Percentiles rank a stretch among this genome's conserved stretches.
phyloP scores from a whole-genome alignment of 1,140 invertebrate species.

The Drosophila serrata region DNA sequence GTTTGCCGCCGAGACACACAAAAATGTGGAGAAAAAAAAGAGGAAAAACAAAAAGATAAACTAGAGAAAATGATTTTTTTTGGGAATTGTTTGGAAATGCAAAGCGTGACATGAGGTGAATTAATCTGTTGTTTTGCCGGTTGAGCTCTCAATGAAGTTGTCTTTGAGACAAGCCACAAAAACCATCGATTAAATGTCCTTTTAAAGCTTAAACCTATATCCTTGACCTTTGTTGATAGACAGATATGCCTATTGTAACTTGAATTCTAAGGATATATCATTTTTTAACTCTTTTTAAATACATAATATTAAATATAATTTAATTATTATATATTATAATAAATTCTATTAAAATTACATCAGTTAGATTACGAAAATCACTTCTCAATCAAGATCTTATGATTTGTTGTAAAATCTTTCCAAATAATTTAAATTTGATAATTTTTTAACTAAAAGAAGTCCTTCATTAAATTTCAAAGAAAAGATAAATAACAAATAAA shows the following conservation, averaged over 20 bases:
- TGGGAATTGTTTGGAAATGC: neutral
- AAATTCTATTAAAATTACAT: too few species aligned
- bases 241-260: neutral
- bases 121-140: conserved; percentile 11
- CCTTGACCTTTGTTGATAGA: neutral
- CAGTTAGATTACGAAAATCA: too few species aligned
- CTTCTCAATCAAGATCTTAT: too few species aligned
- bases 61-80: conserved; percentile 1
- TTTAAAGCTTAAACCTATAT: neutral
- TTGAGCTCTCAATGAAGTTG: conserved; percentile 23
- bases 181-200: neutral
- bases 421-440: too few species aligned
- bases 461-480: too few species aligned
- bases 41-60: neutral
- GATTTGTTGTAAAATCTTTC: too few species aligned
- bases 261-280: too few species aligned
- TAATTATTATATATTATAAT: too few species aligned
- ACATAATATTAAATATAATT: too few species aligned
- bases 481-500: too few species aligned
- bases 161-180: conserved; percentile 10
- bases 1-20: conserved; percentile 18
- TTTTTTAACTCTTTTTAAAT: too few species aligned
- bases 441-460: too few species aligned
- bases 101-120: neutral
- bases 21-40: conserved; percentile 25